phyloP scores from a whole-genome alignment of 2,888 invertebrate genomes.

The Pseudoips prasinana region DNA sequence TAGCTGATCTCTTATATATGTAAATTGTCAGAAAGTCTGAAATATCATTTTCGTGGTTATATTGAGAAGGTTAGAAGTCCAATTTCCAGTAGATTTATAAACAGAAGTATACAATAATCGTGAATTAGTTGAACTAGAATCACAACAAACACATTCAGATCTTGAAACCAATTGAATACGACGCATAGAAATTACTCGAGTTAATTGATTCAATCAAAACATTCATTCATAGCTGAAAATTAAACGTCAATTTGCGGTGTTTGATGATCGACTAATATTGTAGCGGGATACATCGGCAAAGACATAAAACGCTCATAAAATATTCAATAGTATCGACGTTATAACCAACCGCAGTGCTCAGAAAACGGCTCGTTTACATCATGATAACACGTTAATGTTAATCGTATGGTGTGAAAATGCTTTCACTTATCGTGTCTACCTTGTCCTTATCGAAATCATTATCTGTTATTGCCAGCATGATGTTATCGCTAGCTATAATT shows the following conservation, averaged over 20 bases:
- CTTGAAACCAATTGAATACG: too few relatives aligned
- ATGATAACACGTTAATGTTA: slow-evolving; percentile 30
- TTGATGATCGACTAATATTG: slow-evolving; percentile 3
- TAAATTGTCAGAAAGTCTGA: too few relatives aligned
- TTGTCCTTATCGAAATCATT: slow-evolving; percentile 29
- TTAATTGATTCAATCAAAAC: slow-evolving; percentile 1
- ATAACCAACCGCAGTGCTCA: slow-evolving; percentile 21
- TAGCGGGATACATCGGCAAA: slow-evolving; percentile 2
- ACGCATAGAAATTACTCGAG: too few relatives aligned
- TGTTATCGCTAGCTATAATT: slow-evolving; percentile 18
- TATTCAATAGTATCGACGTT: slow-evolving; percentile 33
- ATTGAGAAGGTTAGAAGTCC: too few relatives aligned
- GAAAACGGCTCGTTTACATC: slow-evolving; percentile 31
- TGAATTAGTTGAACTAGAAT: too few relatives aligned
- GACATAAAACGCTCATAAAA: slow-evolving; percentile 28
- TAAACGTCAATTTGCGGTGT: slow-evolving; percentile 23
- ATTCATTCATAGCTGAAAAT: slow-evolving; percentile 8
- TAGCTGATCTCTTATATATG: too few relatives aligned
- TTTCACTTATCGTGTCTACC: slow-evolving; percentile 33
- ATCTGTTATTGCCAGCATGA: slow-evolving; percentile 27
- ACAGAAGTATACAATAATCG: too few relatives aligned
- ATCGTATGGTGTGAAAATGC: slow-evolving; percentile 34
- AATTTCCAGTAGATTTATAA: too few relatives aligned
- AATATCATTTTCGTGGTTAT: too few relatives aligned
- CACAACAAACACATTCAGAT: too few relatives aligned